Base-by-base conservation (phyloP, 2,113 vertebrate species). In the Cochlearius cochlearius region DNA sequence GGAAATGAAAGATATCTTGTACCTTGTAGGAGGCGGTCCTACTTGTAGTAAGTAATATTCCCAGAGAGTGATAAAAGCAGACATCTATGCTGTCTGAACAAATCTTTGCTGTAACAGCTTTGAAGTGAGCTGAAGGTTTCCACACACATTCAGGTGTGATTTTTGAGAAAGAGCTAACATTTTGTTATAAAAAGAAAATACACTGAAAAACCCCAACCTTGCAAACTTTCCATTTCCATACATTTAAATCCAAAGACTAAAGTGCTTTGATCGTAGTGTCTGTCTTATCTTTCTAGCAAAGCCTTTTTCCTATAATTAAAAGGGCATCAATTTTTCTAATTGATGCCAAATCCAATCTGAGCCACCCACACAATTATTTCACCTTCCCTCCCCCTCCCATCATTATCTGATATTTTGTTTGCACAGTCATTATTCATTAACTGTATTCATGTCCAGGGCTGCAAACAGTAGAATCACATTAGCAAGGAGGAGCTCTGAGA, bases 331-430 rank as follows among this genome's bases (percentile, higher is more conserved):
- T 89, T 90, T 94, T 86, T 92, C 78, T 86, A 88, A 91, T 73
- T 90, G 89, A 78, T 86, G 79, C 76, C 62, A 83, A 78, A 87
- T 96, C 83, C 82, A 87, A 74, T 66, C 53, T n/a, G 58, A 79
- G 50, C 85, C 64, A 81, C 92, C 73, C 68, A 53, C 43, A 19
- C 91, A 85, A 43, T 87, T 86, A 43, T 90, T 69, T 89, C 58
- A 76, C 27, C 64, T 90, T 88, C 77, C 58, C 74, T 76, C 84
- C 43, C 32, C 66, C 74, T 88, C 49, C 92, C 76, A 62, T 88
- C 93, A 90, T 79, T 95, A 90, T 96, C 89, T 95, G 96, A 68
- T 96, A 79, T 91, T 97, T 95, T 94, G 92, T 92, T 93, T 95
- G 79, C 63, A 43, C 78, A 69, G 78, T 82, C 93, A 92, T 96